Evolutionary conservation across 2,113 vertebrate genomes (phyloP).

Genomic region (Gobiocypris rarus): DNA sequence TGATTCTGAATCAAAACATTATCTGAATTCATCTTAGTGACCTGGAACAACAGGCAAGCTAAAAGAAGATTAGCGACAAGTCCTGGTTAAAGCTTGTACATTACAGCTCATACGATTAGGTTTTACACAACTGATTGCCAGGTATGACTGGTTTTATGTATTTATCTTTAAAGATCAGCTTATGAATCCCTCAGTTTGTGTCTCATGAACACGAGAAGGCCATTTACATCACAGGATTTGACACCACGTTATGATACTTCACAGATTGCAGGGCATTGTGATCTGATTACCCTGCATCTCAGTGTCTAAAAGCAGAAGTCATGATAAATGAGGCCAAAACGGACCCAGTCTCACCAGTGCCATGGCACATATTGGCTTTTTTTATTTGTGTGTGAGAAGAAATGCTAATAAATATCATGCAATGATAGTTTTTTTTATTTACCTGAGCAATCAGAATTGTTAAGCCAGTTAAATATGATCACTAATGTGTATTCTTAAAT

Average conservation of each 20-base stretch:
- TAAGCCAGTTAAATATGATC: neutral
- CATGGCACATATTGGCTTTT: neutral
- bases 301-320: neutral
- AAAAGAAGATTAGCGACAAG: constrained; percentile 1
- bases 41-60: neutral
- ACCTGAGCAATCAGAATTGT: neutral
- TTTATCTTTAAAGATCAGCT: neutral
- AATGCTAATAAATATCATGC: neutral
- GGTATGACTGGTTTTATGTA: neutral
- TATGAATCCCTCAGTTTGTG: too few relatives aligned
- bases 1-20: neutral
- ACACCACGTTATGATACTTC: constrained; percentile 4
- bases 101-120: neutral
- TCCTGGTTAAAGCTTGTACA: neutral
- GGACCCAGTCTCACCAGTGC: neutral
- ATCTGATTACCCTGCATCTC: neutral
- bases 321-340: neutral
- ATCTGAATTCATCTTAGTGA: neutral
- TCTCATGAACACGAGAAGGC: neutral
- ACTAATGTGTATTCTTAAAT: neutral
- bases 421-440: neutral
- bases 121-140: neutral
- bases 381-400: neutral
- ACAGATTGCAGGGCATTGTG: neutral
- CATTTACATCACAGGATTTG: neutral